These are phyloP conservation scores for Cephus nigrinus DNA, from an alignment of 2,888 invertebrate genomes.

Conservation along the genomic window DNA sequence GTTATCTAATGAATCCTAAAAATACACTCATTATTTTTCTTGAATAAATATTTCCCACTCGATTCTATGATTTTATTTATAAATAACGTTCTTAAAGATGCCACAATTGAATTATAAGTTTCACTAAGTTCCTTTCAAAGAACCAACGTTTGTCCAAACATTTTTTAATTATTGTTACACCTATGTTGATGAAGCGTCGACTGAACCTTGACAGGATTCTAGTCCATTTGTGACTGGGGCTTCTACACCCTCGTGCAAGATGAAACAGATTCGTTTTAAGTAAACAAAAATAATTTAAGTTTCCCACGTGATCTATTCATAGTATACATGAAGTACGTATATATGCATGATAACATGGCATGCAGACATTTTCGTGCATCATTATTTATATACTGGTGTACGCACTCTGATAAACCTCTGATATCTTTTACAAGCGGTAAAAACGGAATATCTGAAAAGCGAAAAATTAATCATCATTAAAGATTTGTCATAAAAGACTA, in stretches of 20 bases:
- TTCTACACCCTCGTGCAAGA: background rate
- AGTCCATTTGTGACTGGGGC: background rate
- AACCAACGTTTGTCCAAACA: background rate
- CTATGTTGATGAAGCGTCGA: background rate
- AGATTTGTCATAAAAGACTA: background rate
- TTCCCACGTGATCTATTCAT: background rate
- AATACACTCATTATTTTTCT: background rate
- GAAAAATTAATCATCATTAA: slow-evolving; percentile 16
- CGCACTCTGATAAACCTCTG: slow-evolving; percentile 20
- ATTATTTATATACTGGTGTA: slow-evolving; percentile 3
- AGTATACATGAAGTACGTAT: background rate
- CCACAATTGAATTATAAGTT: background rate
- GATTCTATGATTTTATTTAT: background rate
- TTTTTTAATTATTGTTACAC: background rate
- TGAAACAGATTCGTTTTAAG: background rate
- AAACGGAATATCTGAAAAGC: slow-evolving; percentile 20
- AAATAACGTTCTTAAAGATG: background rate
- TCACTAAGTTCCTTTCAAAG: background rate
- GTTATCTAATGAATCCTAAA: background rate
- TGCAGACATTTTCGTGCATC: slow-evolving; percentile 17
- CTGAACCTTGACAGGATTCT: background rate
- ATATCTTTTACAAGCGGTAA: slow-evolving; percentile 15
- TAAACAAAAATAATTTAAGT: background rate
- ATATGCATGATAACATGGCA: background rate
- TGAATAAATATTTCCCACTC: background rate